Evolutionary conservation across 1,140 invertebrate genomes (phyloP).

Genomic region (Anadara kagoshimensis): DNA sequence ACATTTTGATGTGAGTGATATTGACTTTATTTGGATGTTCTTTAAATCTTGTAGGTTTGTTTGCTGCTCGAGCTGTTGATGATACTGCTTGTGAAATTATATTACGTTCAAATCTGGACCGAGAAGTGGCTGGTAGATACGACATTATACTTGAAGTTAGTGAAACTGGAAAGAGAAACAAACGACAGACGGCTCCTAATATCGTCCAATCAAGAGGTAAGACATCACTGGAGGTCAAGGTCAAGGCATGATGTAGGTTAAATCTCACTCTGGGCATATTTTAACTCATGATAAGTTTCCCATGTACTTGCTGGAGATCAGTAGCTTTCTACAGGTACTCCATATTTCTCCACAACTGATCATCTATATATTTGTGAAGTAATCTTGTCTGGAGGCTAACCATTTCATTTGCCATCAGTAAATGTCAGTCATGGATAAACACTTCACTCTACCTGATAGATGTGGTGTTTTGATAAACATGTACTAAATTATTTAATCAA

Average conservation of each 20-base stretch:
- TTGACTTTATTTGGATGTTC: neutral
- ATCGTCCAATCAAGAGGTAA: neutral
- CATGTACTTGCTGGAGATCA: neutral
- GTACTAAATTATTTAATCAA: neutral
- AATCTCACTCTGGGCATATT: neutral
- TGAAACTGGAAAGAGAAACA: constrained; percentile 10
- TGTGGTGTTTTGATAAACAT: neutral
- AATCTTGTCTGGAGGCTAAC: no score
- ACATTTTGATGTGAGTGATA: neutral
- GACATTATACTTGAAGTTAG: constrained; percentile 30
- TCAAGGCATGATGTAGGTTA: neutral
- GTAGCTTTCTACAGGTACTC: neutral
- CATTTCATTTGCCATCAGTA: no score
- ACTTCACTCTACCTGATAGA: neutral
- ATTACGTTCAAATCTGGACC: constrained; percentile 26
- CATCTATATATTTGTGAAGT: neutral
- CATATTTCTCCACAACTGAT: neutral
- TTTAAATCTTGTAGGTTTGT: neutral
- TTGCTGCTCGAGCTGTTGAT: neutral
- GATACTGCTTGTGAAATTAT: constrained; percentile 25
- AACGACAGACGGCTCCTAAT: constrained; percentile 6
- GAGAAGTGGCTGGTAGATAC: constrained; percentile 26
- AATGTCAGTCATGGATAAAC: no score
- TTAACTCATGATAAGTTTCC: neutral
- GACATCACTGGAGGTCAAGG: neutral